Conservation (phyloP, 1,140 invertebrate species). For the Gonatopus flavifemur region DNA sequence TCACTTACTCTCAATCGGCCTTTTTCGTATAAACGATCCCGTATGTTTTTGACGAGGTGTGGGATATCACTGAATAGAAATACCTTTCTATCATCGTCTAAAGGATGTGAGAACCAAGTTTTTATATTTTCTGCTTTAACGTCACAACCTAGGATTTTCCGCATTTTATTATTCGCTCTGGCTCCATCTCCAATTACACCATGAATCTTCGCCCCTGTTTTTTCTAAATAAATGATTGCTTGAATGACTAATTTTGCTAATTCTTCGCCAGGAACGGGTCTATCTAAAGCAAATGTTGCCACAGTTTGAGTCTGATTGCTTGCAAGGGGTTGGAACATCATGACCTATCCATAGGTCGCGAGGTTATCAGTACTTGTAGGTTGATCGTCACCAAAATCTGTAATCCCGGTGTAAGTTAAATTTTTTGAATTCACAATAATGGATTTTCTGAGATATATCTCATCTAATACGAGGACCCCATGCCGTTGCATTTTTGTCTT, state of each 20-base stretch:
- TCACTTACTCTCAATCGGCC: no score
- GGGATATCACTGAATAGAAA: no score
- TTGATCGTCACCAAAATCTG: constrained; percentile 10
- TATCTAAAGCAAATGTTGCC: neutral
- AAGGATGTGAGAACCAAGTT: no score
- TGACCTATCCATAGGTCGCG: neutral
- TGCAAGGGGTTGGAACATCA: neutral
- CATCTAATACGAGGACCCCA: constrained; percentile 9
- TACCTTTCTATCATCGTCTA: no score
- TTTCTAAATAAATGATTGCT: neutral
- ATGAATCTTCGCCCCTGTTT: neutral
- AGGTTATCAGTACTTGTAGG: neutral
- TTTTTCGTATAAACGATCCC: no score
- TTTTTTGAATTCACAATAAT: constrained; percentile 3
- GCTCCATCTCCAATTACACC: neutral
- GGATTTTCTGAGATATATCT: constrained; percentile 15
- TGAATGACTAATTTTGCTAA: neutral
- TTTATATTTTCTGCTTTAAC: no score
- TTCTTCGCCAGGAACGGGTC: neutral
- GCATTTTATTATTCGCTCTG: neutral
- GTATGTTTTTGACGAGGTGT: no score
- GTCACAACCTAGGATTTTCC: no score
- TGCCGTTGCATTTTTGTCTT: constrained; percentile 4
- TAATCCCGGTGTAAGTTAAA: constrained; percentile 14
- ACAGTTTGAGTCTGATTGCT: neutral